These are phyloP conservation scores for Hemistola chrysoprasaria DNA, from an alignment of 2,888 invertebrate species.

Conservation along the genomic window DNA sequence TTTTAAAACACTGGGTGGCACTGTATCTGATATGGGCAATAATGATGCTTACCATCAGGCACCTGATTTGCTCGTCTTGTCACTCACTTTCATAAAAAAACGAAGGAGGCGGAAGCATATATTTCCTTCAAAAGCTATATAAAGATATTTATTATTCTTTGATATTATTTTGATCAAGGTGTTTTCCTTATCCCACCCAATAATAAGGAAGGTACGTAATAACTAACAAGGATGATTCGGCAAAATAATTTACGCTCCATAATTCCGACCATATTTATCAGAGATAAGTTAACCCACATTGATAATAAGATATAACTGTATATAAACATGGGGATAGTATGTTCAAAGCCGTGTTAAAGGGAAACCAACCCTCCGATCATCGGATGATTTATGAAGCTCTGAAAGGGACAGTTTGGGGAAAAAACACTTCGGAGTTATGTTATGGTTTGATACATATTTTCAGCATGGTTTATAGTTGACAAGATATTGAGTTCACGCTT, in stretches of 20 bases:
- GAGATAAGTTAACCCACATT: slow-evolving; percentile 19
- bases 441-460: slow-evolving; percentile 38
- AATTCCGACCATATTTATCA: slow-evolving; percentile 12
- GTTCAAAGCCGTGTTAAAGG: slow-evolving; percentile 47
- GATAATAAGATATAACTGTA: slow-evolving; percentile 27
- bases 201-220: no score
- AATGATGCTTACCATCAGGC: no score
- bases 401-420: slow-evolving; percentile 40
- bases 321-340: slow-evolving; percentile 28
- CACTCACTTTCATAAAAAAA: no score
- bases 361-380: slow-evolving; percentile 36
- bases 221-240: not conserved
- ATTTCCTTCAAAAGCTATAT: no score
- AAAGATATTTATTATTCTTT: no score
- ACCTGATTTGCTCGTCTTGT: no score
- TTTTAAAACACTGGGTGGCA: no score
- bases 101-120: no score
- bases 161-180: no score
- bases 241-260: slow-evolving; percentile 7
- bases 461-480: slow-evolving; percentile 32
- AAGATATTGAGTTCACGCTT: slow-evolving; percentile 18
- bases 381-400: slow-evolving; percentile 47
- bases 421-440: slow-evolving; percentile 37
- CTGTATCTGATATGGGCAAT: no score
- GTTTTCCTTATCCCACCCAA: no score